A percentile compares a stretch with the other conserved stretches of the same genome.
Conservation (phyloP, 2,888 invertebrate genomes). For the Chouioia cunea region DNA sequence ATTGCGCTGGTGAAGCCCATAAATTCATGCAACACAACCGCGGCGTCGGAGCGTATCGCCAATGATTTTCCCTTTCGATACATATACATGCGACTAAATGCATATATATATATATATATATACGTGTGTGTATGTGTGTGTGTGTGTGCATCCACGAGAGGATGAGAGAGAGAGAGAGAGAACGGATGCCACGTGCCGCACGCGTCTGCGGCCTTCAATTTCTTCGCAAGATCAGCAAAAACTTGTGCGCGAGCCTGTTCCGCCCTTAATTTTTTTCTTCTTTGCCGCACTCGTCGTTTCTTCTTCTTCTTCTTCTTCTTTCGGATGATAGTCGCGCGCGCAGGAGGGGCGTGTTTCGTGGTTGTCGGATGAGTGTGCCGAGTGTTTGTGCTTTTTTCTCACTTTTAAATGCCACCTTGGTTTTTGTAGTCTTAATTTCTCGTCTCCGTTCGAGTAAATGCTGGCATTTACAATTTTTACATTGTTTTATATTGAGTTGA, state of each 20-base stretch:
- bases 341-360: constrained; percentile 27
- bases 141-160: neutral
- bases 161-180: neutral
- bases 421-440: constrained; percentile 30
- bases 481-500: constrained; percentile 14
- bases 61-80: constrained; percentile 43
- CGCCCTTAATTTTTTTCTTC: constrained; percentile 28
- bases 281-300: constrained; percentile 14
- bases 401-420: constrained; percentile 16
- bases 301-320: constrained; percentile 6
- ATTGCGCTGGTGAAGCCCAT: constrained; percentile 52
- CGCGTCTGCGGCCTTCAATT: constrained; percentile 44
- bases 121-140: constrained; percentile 2
- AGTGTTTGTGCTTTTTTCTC: constrained; percentile 3
- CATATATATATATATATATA: too few relatives aligned
- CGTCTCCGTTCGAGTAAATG: constrained; percentile 29
- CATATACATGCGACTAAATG: neutral
- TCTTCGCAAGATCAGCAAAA: neutral
- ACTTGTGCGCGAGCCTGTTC: constrained; percentile 10
- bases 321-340: constrained; percentile 7
- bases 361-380: constrained; percentile 11
- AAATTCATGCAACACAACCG: constrained; percentile 40
- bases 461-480: constrained; percentile 28
- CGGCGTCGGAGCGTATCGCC: constrained; percentile 22
- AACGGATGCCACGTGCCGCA: constrained; percentile 40